Conservation (phyloP, 2,113 vertebrate species). For the Aplodontia rufa region DNA sequence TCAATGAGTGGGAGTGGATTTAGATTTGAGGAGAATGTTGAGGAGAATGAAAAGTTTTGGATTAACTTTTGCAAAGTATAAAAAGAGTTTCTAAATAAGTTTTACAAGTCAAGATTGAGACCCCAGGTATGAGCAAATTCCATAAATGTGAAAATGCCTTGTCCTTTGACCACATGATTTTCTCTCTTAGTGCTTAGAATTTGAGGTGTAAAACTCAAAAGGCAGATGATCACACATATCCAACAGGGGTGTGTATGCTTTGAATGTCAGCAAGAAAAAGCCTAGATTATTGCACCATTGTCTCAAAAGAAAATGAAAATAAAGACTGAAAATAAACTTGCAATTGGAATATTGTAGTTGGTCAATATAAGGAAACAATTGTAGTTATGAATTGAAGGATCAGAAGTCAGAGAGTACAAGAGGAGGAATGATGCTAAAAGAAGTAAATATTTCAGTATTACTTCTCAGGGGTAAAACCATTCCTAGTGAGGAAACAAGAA, state of each 20-base stretch:
- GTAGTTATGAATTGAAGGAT: background rate
- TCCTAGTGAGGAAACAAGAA: background rate
- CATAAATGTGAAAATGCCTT: background rate
- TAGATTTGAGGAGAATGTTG: background rate
- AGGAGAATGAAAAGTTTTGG: rapidly evolving
- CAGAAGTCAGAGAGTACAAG: too few species aligned
- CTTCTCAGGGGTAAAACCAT: background rate
- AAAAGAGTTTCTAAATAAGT: background rate
- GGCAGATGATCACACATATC: rapidly evolving
- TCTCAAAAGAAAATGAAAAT: background rate
- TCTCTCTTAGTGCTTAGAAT: too few species aligned
- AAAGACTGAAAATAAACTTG: background rate
- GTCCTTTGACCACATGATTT: rapidly evolving
- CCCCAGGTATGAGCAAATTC: rapidly evolving
- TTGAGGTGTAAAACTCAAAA: background rate
- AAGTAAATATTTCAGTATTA: background rate
- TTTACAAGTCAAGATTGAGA: background rate
- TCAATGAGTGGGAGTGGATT: background rate
- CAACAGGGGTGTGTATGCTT: too few species aligned
- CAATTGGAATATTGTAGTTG: background rate
- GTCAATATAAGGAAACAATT: background rate
- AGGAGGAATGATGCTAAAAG: background rate
- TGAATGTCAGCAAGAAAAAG: background rate
- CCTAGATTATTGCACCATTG: rapidly evolving
- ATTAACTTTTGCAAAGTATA: rapidly evolving